These are phyloP conservation scores for Drosophila neonasuta DNA, from an alignment of 2,888 invertebrate genomes.

Conservation along the genomic window DNA sequence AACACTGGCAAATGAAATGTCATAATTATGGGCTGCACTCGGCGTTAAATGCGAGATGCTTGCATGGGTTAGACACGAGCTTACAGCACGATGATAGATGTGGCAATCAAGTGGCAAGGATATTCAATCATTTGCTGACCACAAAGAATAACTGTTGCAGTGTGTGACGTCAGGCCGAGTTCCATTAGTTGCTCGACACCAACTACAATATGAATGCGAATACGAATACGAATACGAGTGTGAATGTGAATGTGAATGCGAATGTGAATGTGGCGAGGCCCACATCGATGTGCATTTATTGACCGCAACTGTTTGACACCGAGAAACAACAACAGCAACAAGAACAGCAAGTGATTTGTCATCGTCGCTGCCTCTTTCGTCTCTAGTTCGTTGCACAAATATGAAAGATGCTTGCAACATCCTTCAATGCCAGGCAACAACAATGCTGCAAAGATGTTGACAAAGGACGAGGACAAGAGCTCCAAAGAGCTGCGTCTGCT, in stretches of 20 bases:
- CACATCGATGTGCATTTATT: slow-evolving; percentile 35
- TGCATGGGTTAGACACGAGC: neutral
- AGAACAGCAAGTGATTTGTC: slow-evolving; percentile 20
- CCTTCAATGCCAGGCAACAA: slow-evolving; percentile 12
- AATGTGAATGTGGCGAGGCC: neutral
- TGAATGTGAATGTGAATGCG: neutral
- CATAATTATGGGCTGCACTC: too few species aligned
- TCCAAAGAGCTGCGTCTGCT: neutral
- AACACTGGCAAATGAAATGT: too few species aligned
- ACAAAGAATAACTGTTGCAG: neutral
- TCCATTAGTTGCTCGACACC: neutral
- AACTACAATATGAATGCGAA: neutral
- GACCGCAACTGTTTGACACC: slow-evolving; percentile 27
- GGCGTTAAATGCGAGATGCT: neutral
- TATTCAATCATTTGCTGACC: neutral
- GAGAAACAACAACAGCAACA: neutral
- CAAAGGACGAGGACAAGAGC: neutral
- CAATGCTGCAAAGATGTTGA: slow-evolving; percentile 3
- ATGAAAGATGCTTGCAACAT: slow-evolving; percentile 18
- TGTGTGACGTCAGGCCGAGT: neutral
- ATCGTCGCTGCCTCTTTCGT: slow-evolving; percentile 1
- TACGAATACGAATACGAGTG: neutral
- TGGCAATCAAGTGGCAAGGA: neutral
- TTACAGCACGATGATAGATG: slow-evolving; percentile 1
- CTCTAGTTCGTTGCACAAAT: slow-evolving; percentile 20